Conservation (phyloP, 2,888 invertebrate genomes). For the Dryobota labecula region DNA sequence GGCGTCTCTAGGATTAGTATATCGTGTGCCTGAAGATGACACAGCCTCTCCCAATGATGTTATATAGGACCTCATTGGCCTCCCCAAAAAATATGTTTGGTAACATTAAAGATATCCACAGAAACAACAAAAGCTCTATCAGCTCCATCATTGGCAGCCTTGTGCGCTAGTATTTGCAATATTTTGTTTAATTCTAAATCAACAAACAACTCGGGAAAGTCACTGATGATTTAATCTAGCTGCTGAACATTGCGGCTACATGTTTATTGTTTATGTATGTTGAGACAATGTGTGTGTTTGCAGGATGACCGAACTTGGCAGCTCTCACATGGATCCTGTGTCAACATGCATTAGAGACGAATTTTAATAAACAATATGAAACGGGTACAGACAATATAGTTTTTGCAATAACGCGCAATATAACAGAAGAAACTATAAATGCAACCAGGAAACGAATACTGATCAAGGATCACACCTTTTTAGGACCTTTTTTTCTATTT, state of each 20-base stretch:
- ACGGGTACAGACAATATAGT: not conserved
- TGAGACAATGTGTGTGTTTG: slow-evolving; percentile 49
- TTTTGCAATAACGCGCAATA: not conserved
- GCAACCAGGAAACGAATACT: not conserved
- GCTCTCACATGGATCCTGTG: slow-evolving; percentile 22
- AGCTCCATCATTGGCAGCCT: not conserved
- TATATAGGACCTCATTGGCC: too few relatives aligned
- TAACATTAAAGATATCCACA: not conserved
- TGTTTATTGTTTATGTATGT: slow-evolving; percentile 8
- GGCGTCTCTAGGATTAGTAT: not conserved
- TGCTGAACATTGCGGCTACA: slow-evolving; percentile 22
- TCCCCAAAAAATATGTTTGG: not conserved
- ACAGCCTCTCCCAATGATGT: too few relatives aligned
- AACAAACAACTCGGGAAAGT: slow-evolving; percentile 28
- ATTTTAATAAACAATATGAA: slow-evolving; percentile 16
- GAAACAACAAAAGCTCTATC: not conserved
- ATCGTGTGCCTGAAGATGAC: not conserved
- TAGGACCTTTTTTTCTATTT: too few relatives aligned
- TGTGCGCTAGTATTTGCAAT: too few relatives aligned
- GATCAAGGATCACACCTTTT: not conserved
- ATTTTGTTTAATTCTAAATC: slow-evolving; percentile 13
- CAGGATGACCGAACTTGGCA: slow-evolving; percentile 40
- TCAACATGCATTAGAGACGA: slow-evolving; percentile 22
- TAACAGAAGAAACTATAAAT: not conserved
- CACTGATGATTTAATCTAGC: slow-evolving; percentile 43